Evolutionary conservation across 2,888 invertebrate genomes (phyloP).

Genomic region (Zhuqinia jingwanae): DNA sequence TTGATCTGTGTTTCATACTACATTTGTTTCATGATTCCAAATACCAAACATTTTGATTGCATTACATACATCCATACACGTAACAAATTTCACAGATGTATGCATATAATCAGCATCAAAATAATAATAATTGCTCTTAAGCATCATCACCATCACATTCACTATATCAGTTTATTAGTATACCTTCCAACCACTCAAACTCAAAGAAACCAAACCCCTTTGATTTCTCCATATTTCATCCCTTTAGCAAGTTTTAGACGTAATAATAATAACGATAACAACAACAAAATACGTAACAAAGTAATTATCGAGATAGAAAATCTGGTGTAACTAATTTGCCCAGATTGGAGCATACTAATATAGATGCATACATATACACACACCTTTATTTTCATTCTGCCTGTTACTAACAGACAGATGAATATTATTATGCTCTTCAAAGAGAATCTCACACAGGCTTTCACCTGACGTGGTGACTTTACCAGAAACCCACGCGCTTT

Average conservation of each 20-base stretch:
- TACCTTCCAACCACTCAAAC: conserved; percentile 4
- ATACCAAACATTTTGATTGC: background rate
- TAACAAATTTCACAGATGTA: conserved; percentile 38
- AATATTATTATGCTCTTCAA: background rate
- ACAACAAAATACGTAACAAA: conserved; percentile 28
- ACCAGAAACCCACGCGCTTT: conserved; percentile 16
- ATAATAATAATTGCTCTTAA: too few species aligned
- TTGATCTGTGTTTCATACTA: background rate
- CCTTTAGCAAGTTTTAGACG: background rate
- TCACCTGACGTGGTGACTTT: conserved; percentile 49
- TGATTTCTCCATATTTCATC: conserved; percentile 49
- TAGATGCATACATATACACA: too few species aligned
- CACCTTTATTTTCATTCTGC: background rate
- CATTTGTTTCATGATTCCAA: too few species aligned
- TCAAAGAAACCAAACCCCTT: conserved; percentile 50
- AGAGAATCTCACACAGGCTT: conserved; percentile 23
- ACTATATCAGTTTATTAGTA: too few species aligned
- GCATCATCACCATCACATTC: too few species aligned
- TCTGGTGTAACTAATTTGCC: conserved; percentile 59
- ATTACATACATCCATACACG: too few species aligned
- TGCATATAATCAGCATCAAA: background rate
- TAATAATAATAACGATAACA: too few species aligned
- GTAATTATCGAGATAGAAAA: conserved; percentile 57
- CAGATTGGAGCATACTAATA: background rate
- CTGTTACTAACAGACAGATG: conserved; percentile 25